Evolutionary conservation across 2,888 invertebrate species (phyloP).

Genomic region (Cyclophora punctaria): DNA sequence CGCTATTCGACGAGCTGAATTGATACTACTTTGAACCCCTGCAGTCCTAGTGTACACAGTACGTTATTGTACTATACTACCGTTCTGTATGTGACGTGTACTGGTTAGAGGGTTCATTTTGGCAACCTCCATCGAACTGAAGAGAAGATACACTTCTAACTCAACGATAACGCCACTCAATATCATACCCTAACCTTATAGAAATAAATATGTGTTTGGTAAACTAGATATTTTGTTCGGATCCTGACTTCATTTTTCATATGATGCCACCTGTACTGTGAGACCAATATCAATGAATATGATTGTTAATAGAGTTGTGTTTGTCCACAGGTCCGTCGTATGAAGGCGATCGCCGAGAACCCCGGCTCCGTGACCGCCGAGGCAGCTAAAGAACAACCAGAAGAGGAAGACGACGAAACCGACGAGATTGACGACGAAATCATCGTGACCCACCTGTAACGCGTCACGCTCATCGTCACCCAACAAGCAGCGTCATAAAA

Average conservation of each 20-base stretch:
- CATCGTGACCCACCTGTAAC: constrained; percentile 87
- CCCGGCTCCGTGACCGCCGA: constrained; percentile 75
- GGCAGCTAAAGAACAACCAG: constrained; percentile 77
- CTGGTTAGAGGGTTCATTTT: too few relatives aligned
- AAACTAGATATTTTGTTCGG: too few relatives aligned
- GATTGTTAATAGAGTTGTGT: constrained; percentile 1
- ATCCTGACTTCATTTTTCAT: background rate
- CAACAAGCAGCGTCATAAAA: background rate
- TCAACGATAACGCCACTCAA: too few relatives aligned
- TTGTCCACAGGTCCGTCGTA: constrained; percentile 74
- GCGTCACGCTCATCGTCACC: constrained; percentile 2
- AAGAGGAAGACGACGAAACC: constrained; percentile 89
- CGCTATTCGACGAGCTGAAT: too few relatives aligned
- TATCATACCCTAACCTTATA: too few relatives aligned
- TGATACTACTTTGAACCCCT: too few relatives aligned
- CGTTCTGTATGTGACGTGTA: too few relatives aligned
- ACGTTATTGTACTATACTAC: too few relatives aligned
- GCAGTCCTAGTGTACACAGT: too few relatives aligned
- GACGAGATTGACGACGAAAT: constrained; percentile 93
- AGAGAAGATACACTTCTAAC: too few relatives aligned
- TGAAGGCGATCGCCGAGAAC: constrained; percentile 82
- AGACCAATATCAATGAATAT: background rate
- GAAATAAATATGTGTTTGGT: too few relatives aligned
- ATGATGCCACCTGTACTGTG: background rate
- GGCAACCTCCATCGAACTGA: too few relatives aligned